These are phyloP conservation scores for Tetramorium parvispinum DNA, from an alignment of 1,140 invertebrate genomes.

Conservation along the genomic window DNA sequence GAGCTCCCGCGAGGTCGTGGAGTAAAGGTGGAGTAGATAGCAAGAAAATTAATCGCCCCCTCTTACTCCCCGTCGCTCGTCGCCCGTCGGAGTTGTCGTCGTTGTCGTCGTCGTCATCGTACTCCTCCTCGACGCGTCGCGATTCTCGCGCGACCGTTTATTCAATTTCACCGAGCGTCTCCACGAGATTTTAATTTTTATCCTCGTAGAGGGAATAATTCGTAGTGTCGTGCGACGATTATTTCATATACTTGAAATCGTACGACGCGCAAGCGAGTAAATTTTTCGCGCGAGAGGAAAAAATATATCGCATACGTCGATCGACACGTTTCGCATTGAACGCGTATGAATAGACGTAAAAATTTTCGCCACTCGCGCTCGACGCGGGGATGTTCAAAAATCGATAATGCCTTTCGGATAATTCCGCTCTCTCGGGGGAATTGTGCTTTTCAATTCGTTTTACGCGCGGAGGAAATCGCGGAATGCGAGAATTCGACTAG, in stretches of 20 bases:
- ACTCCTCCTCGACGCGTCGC: constrained; percentile 24
- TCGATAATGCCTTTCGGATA: constrained; percentile 47
- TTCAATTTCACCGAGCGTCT: constrained; percentile 38
- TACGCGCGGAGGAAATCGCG: constrained; percentile 23
- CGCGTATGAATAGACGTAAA: not conserved
- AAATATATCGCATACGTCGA: not conserved
- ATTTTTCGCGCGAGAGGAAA: not conserved
- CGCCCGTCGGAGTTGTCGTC: not conserved
- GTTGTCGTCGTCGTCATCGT: not conserved
- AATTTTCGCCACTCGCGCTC: constrained; percentile 14
- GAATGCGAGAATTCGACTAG: constrained; percentile 3
- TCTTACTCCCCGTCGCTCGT: constrained; percentile 19
- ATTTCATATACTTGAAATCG: not conserved
- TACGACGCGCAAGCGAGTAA: no score
- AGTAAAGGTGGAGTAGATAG: constrained; percentile 39
- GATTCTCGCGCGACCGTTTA: constrained; percentile 49
- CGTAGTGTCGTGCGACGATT: not conserved
- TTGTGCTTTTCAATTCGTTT: constrained; percentile 34
- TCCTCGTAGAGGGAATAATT: constrained; percentile 21
- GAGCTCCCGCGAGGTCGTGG: constrained; percentile 12
- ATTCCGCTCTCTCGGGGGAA: constrained; percentile 28
- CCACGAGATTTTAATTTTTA: constrained; percentile 45
- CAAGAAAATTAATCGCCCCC: constrained; percentile 57
- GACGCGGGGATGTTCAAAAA: not conserved
- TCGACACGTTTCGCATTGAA: not conserved